Percentiles rank a stretch among this genome's conserved stretches.
Evolutionary conservation across 2,113 vertebrate species (phyloP).

Genomic region (Hippocampus barbouri): DNA sequence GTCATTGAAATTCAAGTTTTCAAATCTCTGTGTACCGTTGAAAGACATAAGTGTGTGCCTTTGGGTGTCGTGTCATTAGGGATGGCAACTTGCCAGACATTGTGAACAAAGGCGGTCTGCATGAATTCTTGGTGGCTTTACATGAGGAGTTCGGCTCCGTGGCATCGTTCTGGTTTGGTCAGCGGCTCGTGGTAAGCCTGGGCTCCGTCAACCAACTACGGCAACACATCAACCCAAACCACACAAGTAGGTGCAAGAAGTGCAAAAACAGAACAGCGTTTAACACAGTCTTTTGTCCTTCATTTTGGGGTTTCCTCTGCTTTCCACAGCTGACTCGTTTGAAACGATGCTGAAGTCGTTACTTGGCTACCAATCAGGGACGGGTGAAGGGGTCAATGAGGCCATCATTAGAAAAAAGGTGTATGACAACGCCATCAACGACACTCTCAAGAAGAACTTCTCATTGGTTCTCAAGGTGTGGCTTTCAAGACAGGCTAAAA

Average conservation of each 20-base stretch:
- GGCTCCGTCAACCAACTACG: slow-evolving; percentile 81
- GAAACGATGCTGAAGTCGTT: slow-evolving; percentile 96
- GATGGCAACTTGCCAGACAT: slow-evolving; percentile 95
- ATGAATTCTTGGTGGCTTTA: slow-evolving; percentile 86
- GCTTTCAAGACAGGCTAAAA: neutral
- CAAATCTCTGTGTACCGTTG: neutral
- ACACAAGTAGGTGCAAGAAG: slow-evolving; percentile 74
- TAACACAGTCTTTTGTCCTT: neutral
- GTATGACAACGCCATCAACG: slow-evolving; percentile 80
- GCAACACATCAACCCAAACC: slow-evolving; percentile 91
- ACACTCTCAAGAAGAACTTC: slow-evolving; percentile 80
- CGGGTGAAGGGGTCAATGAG: slow-evolving; percentile 72
- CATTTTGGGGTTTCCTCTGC: neutral
- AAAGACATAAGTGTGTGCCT: neutral
- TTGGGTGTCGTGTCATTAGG: slow-evolving; percentile 56
- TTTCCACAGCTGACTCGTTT: slow-evolving; percentile 84
- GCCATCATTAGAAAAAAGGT: slow-evolving; percentile 80
- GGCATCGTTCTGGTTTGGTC: slow-evolving; percentile 94
- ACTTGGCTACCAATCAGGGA: slow-evolving; percentile 82
- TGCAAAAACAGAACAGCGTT: neutral
- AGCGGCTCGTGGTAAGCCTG: slow-evolving; percentile 87
- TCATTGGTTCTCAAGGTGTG: slow-evolving; percentile 81
- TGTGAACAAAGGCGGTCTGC: slow-evolving; percentile 82
- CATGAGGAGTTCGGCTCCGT: slow-evolving; percentile 86
- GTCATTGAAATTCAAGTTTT: neutral